A percentile compares a stretch with the other conserved stretches of the same genome.
Conservation (phyloP, 2,113 vertebrate genomes). For the Chlamydotis undulata region DNA sequence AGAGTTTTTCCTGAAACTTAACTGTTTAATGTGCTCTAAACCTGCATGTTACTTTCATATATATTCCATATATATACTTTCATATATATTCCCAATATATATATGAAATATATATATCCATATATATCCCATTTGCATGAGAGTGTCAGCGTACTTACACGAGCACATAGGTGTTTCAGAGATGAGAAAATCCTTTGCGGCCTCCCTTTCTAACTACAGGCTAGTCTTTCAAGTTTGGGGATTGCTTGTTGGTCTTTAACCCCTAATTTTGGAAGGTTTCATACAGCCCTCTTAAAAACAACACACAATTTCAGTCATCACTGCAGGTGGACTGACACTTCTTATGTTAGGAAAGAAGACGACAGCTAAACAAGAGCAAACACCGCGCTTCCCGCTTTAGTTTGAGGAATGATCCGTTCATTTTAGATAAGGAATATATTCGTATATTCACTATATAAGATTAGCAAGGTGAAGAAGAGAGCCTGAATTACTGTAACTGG, state of each 20-base stretch:
- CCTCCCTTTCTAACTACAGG: not conserved
- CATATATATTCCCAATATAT: too few species aligned
- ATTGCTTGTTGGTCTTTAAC: not conserved
- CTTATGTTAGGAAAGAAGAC: not conserved
- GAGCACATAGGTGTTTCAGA: not conserved
- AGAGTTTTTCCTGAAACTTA: not conserved
- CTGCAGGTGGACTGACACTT: not conserved
- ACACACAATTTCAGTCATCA: not conserved
- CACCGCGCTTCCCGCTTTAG: not conserved
- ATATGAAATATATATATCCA: too few species aligned
- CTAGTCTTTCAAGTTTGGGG: not conserved
- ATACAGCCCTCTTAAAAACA: not conserved
- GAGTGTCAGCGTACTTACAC: accelerated
- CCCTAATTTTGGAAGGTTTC: not conserved
- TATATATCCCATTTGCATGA: not conserved
- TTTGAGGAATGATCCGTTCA: not conserved
- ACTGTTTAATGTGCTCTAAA: not conserved
- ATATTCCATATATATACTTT: too few species aligned
- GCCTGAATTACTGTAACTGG: not conserved
- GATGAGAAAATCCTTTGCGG: not conserved
- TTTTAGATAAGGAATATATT: too few species aligned
- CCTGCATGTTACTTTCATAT: not conserved
- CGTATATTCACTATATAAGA: not conserved
- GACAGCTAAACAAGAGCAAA: not conserved
- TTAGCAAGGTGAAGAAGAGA: not conserved